A percentile compares a stretch with the other conserved stretches of the same genome.
phyloP scores from a whole-genome alignment of 2,888 invertebrate genomes.

The Cheilosia impressa region DNA sequence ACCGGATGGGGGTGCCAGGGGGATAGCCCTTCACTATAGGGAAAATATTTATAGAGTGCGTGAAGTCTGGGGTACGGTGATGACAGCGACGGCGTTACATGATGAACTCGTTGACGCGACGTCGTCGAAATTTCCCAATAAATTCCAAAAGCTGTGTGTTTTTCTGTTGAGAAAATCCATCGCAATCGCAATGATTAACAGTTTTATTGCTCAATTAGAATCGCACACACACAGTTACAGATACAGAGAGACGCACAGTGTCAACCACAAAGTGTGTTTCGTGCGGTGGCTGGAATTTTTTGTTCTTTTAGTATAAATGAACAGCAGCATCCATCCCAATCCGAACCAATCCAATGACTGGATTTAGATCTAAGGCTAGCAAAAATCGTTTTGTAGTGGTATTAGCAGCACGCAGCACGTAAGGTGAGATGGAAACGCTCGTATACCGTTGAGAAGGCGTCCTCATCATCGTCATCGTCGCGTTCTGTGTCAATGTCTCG shows the following conservation, averaged over 20 bases:
- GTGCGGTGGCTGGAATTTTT: conserved; percentile 52
- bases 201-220: conserved; percentile 73
- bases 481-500: conserved; percentile 73
- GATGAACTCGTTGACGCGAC: conserved; percentile 57
- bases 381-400: conserved; percentile 43
- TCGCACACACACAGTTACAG: conserved; percentile 21
- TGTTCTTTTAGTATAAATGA: conserved; percentile 7
- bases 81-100: conserved; percentile 47
- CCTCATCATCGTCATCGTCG: conserved; percentile 50
- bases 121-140: conserved; percentile 65
- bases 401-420: conserved; percentile 40
- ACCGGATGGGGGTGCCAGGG: conserved; percentile 59
- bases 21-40: conserved; percentile 17
- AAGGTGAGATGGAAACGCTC: conserved; percentile 47
- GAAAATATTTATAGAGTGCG: conserved; percentile 60
- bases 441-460: conserved; percentile 61
- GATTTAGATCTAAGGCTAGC: conserved; percentile 35
- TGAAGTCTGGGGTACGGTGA: conserved; percentile 10
- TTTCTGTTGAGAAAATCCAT: conserved; percentile 41
- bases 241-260: background rate
- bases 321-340: conserved; percentile 11
- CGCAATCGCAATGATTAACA: conserved; percentile 66
- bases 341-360: conserved; percentile 9
- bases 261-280: background rate
- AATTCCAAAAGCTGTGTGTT: conserved; percentile 51